A percentile compares a stretch with the other conserved stretches of the same genome.
Conservation (phyloP, 2,113 vertebrate genomes). For the Amblyornis subalaris region DNA sequence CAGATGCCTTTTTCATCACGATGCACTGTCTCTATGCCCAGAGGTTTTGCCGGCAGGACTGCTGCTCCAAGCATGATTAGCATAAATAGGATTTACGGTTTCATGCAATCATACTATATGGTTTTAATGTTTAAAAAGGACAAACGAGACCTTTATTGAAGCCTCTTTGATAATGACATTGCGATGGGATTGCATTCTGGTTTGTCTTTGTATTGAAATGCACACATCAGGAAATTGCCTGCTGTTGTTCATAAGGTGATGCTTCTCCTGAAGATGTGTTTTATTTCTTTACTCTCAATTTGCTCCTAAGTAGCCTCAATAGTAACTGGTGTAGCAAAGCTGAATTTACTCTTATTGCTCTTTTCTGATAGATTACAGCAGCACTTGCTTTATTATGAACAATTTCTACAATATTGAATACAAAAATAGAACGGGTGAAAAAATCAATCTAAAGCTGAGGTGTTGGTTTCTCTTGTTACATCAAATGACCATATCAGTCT, state of each 20-base stretch:
- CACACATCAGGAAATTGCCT: neutral
- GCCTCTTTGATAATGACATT: neutral
- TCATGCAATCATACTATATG: neutral
- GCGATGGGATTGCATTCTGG: neutral
- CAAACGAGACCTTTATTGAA: neutral
- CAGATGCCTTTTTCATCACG: neutral
- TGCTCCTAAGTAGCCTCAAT: neutral
- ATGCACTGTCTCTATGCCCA: neutral
- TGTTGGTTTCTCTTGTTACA: neutral
- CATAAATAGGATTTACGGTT: neutral
- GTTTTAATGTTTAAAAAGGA: neutral
- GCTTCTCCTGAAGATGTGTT: neutral
- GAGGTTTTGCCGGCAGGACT: neutral
- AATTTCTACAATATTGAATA: neutral
- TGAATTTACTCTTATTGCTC: neutral
- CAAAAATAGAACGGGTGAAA: neutral
- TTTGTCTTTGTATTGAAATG: neutral
- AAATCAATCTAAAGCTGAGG: neutral
- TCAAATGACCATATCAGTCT: fast-evolving
- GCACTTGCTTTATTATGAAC: neutral
- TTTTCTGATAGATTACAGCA: neutral
- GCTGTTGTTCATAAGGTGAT: neutral
- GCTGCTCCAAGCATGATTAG: neutral
- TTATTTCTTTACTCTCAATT: neutral
- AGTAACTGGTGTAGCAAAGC: neutral